Evolutionary conservation across 2,888 invertebrate species (phyloP), one percentile per base, ranked within the genome.

Genomic region (Macropis europaea): DNA sequence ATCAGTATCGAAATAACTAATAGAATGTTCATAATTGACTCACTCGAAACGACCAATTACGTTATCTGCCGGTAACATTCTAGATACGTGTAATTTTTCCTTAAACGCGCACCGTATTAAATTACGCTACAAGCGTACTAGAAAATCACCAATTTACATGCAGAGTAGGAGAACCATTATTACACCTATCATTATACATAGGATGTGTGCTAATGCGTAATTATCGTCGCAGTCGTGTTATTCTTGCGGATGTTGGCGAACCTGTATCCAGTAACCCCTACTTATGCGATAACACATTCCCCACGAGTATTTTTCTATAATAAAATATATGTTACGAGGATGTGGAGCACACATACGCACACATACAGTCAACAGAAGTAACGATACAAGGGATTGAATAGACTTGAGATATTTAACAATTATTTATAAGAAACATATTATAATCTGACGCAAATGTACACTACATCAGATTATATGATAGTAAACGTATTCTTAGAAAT

Each of bases 21-120:
- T n/a, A n/a, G n/a, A n/a, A n/a, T n/a, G n/a, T n/a, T n/a, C n/a
- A n/a, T n/a, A n/a, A n/a, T n/a, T n/a, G n/a, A n/a, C n/a, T n/a
- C n/a, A n/a, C n/a, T n/a, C n/a, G n/a, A n/a, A 38, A 17, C 32
- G 22, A 50, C 32, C 34, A 50, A 50, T 34, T 50, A 50, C 34
- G 22, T 22, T 50, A 7, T 36, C 36, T 13, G 15, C 13, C 9
- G 13, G 15, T 6, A 24, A 22, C 22, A 38, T 53, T 24, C 4
- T 24, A 26, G 6, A n/a, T n/a, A 7, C 7, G 38, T 7, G 9
- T 17, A 9, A n/a, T n/a, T n/a, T 19, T 38, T 17, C 7, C 7
- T 38, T 17, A 38, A 5, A 13, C 5, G 1, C 38, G 2, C 24
- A 13, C 38, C 11, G 4, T 6, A 38, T 26, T 17, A 53, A 38